These are phyloP conservation scores for Pandemis heparana DNA, from an alignment of 2,888 invertebrate species.

Conservation along the genomic window DNA sequence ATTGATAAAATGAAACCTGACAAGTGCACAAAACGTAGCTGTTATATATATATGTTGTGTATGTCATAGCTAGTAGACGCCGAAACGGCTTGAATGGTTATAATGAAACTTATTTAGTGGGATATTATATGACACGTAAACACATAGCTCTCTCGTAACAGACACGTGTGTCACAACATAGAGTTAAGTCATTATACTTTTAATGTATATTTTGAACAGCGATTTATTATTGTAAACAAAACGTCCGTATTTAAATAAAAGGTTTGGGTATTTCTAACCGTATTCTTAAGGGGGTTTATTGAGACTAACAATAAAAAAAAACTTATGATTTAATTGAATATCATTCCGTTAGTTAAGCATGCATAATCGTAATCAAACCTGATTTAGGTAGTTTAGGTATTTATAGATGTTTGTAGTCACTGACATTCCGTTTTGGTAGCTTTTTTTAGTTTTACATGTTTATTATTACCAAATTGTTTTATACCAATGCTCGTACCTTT, in stretches of 20 bases:
- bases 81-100: not conserved
- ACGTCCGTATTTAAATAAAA: constrained; percentile 68
- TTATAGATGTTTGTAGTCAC: constrained; percentile 49
- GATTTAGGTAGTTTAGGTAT: constrained; percentile 52
- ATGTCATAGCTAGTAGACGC: not conserved
- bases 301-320: constrained; percentile 73
- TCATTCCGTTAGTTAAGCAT: constrained; percentile 80
- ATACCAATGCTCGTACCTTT: constrained; percentile 82
- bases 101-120: not conserved
- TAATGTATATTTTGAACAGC: constrained; percentile 32
- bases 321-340: constrained; percentile 57
- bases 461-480: constrained; percentile 80
- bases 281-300: constrained; percentile 72
- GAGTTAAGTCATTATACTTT: constrained; percentile 22
- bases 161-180: constrained; percentile 9
- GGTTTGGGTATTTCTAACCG: constrained; percentile 82
- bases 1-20: constrained; percentile 5
- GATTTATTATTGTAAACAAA: constrained; percentile 44
- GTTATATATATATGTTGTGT: not conserved
- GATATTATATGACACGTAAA: not conserved
- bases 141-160: not conserved
- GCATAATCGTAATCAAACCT: constrained; percentile 66
- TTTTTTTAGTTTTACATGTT: constrained; percentile 74
- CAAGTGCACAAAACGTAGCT: constrained; percentile 24
- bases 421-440: constrained; percentile 76